These are phyloP conservation scores for Lethocerus indicus DNA, from an alignment of 1,140 invertebrate species.

Conservation along the genomic window DNA sequence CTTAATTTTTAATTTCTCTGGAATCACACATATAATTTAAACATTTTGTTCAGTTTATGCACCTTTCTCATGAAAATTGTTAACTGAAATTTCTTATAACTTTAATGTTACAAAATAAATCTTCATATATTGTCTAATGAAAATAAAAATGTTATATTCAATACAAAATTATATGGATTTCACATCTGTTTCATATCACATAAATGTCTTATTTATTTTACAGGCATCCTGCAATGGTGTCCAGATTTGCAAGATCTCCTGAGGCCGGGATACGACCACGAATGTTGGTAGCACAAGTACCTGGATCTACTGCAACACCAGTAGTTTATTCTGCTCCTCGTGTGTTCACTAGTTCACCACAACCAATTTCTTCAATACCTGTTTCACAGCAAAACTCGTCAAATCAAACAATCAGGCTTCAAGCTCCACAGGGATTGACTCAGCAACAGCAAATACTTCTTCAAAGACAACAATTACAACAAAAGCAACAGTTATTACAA, in stretches of 20 bases:
- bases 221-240: constrained; percentile 18
- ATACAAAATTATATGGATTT: too few species aligned
- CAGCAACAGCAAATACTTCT: constrained; percentile 29
- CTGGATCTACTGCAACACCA: constrained; percentile 9
- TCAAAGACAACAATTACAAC: constrained; percentile 29
- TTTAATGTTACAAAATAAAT: too few species aligned
- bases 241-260: constrained; percentile 19
- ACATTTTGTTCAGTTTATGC: too few species aligned
- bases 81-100: too few species aligned
- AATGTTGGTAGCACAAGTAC: constrained; percentile 12
- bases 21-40: too few species aligned
- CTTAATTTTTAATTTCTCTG: too few species aligned
- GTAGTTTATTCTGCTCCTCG: constrained; percentile 1
- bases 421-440: constrained; percentile 10
- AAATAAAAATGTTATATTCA: too few species aligned
- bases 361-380: too few species aligned
- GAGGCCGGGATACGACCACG: constrained; percentile 15
- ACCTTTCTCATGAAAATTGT: too few species aligned
- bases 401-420: too few species aligned
- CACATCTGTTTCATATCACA: constrained; percentile 6
- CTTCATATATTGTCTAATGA: too few species aligned
- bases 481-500: constrained; percentile 25
- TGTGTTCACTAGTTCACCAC: constrained; percentile 9
- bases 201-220: constrained; percentile 12
- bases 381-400: too few species aligned